A percentile compares a stretch with the other conserved stretches of the same genome.
Evolutionary conservation across 2,797 vertebrate species (phyloP).

Genomic region (Fistularia commersonii): DNA sequence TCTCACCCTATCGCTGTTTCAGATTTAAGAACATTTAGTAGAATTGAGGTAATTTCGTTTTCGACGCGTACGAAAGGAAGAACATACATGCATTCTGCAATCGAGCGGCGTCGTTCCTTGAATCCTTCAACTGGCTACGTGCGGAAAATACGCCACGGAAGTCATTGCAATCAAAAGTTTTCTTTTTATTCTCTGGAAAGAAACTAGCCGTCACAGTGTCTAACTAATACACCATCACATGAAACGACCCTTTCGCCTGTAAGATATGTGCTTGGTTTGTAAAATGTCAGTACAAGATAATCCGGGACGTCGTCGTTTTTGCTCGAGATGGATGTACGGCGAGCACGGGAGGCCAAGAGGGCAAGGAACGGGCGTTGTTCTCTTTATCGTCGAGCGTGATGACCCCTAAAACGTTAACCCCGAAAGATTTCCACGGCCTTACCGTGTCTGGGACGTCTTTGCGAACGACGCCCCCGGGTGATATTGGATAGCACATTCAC

Average conservation of each 20-base stretch:
- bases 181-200: conserved; percentile 60
- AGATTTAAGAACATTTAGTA: conserved; percentile 22
- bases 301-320: conserved; percentile 54
- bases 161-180: conserved; percentile 56
- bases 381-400: conserved; percentile 4
- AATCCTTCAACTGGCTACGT: conserved; percentile 47
- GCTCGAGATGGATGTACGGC: conserved; percentile 44
- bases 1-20: not conserved
- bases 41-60: conserved; percentile 38
- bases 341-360: conserved; percentile 20
- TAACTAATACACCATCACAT: conserved; percentile 73
- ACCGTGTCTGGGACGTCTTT: conserved; percentile 16
- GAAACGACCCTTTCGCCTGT: conserved; percentile 63
- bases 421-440: not conserved
- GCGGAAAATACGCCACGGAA: conserved; percentile 61
- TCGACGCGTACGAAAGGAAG: conserved; percentile 32
- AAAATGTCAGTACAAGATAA: conserved; percentile 61
- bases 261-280: conserved; percentile 73
- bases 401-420: too few relatives aligned
- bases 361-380: conserved; percentile 9
- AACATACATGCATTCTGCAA: conserved; percentile 49
- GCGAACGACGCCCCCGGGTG: conserved; percentile 21
- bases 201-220: conserved; percentile 73
- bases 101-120: conserved; percentile 52
- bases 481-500: conserved; percentile 35